Evolutionary conservation across 1,140 invertebrate species (phyloP).

Genomic region (Archegozetes longisetosus): DNA sequence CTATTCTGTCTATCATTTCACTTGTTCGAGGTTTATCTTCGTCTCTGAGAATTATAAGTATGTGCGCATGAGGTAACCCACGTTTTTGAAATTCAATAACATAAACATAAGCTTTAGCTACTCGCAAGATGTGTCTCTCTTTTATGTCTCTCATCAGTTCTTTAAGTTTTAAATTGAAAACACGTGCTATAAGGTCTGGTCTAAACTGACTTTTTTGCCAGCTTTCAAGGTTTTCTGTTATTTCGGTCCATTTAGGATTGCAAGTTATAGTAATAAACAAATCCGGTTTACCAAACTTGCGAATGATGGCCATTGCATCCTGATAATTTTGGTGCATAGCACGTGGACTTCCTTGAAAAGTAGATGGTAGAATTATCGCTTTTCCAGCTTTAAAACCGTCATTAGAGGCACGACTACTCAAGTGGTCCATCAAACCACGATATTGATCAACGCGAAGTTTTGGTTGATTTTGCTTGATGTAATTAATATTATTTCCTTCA

Average conservation of each 20-base stretch:
- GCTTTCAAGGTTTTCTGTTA: conserved; percentile 23
- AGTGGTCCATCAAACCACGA: conserved; percentile 12
- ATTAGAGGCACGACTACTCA: background rate
- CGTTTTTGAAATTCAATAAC: conserved; percentile 30
- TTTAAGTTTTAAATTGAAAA: conserved; percentile 29
- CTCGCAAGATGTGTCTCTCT: conserved; percentile 16
- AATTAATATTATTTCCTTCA: conserved; percentile 10
- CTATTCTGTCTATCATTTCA: conserved; percentile 15
- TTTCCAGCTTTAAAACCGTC: background rate
- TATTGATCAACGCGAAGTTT: conserved; percentile 17
- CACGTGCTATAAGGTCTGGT: conserved; percentile 28
- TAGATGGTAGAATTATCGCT: conserved; percentile 14
- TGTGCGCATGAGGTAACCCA: conserved; percentile 31
- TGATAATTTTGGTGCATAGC: conserved; percentile 19
- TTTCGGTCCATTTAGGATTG: conserved; percentile 36
- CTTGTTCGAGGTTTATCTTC: background rate
- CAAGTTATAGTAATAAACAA: conserved; percentile 34
- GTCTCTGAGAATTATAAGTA: conserved; percentile 23
- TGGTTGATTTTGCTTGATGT: conserved; percentile 13
- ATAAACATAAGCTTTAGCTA: conserved; percentile 20
- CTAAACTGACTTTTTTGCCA: conserved; percentile 24
- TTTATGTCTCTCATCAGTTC: conserved; percentile 24
- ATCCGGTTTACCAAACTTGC: conserved; percentile 27
- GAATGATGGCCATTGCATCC: conserved; percentile 26
- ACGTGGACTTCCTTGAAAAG: conserved; percentile 13